phyloP scores from a whole-genome alignment of 2,113 vertebrate species.

The Solea senegalensis region DNA sequence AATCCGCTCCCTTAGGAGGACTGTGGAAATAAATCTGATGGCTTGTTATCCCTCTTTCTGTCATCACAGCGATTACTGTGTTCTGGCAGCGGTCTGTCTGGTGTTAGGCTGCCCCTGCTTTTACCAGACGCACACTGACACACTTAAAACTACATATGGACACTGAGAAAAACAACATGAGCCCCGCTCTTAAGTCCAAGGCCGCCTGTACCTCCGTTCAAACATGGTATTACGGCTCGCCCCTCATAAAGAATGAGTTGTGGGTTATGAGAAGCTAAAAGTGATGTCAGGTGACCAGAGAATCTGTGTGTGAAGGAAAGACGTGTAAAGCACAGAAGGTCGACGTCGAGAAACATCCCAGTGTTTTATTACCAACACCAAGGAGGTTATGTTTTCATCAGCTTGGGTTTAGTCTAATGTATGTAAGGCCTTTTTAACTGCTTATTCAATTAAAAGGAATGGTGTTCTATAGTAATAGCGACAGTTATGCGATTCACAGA shows the following conservation, averaged over 20 bases:
- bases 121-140: slow-evolving; percentile 40
- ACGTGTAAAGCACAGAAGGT: background rate
- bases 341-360: too few relatives aligned
- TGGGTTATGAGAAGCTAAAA: slow-evolving; percentile 12
- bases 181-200: slow-evolving; percentile 29
- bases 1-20: slow-evolving; percentile 73
- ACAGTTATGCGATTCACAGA: too few relatives aligned
- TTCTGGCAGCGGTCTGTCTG: slow-evolving; percentile 66
- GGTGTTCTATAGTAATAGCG: too few relatives aligned
- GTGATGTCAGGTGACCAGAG: slow-evolving; percentile 39
- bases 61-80: slow-evolving; percentile 70
- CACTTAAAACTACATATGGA: slow-evolving; percentile 6
- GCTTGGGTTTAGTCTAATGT: too few relatives aligned
- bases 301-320: background rate
- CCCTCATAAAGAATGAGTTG: slow-evolving; percentile 32
- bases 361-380: too few relatives aligned
- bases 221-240: slow-evolving; percentile 60
- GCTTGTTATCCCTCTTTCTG: slow-evolving; percentile 73
- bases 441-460: too few relatives aligned
- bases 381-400: too few relatives aligned
- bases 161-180: slow-evolving; percentile 17
- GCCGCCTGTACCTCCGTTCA: slow-evolving; percentile 50
- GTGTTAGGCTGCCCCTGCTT: slow-evolving; percentile 44
- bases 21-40: slow-evolving; percentile 76
- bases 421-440: too few relatives aligned